Conservation (phyloP, 2,888 invertebrate species). For the Clusia tigrina region DNA sequence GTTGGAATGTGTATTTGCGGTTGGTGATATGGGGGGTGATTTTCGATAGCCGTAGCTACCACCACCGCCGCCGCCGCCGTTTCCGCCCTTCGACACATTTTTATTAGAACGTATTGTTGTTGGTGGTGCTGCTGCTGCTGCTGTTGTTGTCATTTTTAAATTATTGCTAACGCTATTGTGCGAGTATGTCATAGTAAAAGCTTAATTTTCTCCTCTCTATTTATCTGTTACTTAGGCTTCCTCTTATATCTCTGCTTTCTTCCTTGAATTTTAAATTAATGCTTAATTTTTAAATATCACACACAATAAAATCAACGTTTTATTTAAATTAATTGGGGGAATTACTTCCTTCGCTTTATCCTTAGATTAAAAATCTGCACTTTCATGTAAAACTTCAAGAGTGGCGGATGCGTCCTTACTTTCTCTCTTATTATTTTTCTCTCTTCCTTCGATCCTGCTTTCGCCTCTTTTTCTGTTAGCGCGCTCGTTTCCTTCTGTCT, state of each 20-base stretch:
- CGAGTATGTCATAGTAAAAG: conserved; percentile 63
- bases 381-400: too few species aligned
- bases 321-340: conserved; percentile 16
- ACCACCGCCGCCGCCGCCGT: conserved; percentile 29
- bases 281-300: conserved; percentile 63
- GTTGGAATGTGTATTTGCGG: conserved; percentile 63
- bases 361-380: too few species aligned
- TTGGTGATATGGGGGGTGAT: conserved; percentile 48
- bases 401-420: too few species aligned
- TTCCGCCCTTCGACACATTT: conserved; percentile 42
- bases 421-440: too few species aligned
- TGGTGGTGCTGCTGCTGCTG: conserved; percentile 55
- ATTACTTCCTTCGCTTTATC: conserved; percentile 30
- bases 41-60: conserved; percentile 32
- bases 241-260: conserved; percentile 47
- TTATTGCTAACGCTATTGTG: conserved; percentile 64
- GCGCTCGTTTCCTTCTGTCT: conserved; percentile 32
- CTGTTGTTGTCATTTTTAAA: conserved; percentile 59
- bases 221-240: conserved; percentile 34
- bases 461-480: conserved; percentile 29
- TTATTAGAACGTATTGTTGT: conserved; percentile 57
- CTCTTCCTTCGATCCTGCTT: conserved; percentile 24
- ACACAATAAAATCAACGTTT: conserved; percentile 64
- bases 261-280: conserved; percentile 56
- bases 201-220: conserved; percentile 11